Evolutionary conservation across 1,140 invertebrate genomes (phyloP).

Genomic region (Nephotettix cincticeps): DNA sequence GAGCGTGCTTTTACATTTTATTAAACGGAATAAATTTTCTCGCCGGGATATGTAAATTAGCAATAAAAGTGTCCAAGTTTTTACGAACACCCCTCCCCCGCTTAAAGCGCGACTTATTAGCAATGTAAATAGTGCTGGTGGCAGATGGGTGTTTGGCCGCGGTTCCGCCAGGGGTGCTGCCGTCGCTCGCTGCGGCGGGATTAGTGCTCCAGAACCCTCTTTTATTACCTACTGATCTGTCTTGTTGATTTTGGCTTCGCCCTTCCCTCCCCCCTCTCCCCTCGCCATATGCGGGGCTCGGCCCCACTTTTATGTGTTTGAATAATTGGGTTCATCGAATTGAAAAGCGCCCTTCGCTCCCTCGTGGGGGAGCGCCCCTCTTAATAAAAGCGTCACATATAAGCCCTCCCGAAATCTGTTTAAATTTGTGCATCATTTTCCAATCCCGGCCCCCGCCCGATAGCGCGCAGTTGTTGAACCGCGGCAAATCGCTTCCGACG

Average conservation of each 20-base stretch:
- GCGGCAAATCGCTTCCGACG: no score
- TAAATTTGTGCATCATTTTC: slow-evolving; percentile 23
- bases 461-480: no score
- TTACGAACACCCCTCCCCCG: neutral
- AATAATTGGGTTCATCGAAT: slow-evolving; percentile 29
- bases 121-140: slow-evolving; percentile 6
- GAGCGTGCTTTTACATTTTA: slow-evolving; percentile 18
- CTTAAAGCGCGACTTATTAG: neutral
- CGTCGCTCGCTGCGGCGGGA: neutral
- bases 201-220: slow-evolving; percentile 4
- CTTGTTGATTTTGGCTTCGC: slow-evolving; percentile 28
- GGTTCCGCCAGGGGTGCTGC: neutral
- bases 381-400: slow-evolving; percentile 27
- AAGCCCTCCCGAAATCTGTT: slow-evolving; percentile 13
- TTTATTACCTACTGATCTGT: slow-evolving; percentile 14
- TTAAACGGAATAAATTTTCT: slow-evolving; percentile 17
- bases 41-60: slow-evolving; percentile 1
- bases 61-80: slow-evolving; percentile 17
- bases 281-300: neutral
- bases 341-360: slow-evolving; percentile 9
- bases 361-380: neutral
- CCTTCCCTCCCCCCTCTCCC: neutral
- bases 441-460: neutral
- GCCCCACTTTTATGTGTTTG: slow-evolving; percentile 25
- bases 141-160: slow-evolving; percentile 1